These are phyloP conservation scores for Drosophila sp. DNA, from an alignment of 1,140 invertebrate genomes.

Conservation along the genomic window DNA sequence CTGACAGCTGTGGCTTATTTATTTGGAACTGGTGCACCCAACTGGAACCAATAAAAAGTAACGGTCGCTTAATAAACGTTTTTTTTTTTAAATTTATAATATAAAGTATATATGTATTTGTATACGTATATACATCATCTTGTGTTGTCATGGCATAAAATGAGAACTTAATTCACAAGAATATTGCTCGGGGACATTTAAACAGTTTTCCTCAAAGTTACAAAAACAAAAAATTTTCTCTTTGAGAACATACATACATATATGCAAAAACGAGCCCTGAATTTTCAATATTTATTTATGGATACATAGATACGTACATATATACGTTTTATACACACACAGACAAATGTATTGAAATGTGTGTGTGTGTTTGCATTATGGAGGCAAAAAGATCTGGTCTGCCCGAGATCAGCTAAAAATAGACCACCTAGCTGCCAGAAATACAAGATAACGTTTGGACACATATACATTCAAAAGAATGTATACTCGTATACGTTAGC, in stretches of 20 bases:
- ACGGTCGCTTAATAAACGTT: no score
- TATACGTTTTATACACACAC: slow-evolving; percentile 34
- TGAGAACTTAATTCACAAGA: neutral
- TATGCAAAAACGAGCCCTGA: slow-evolving; percentile 18
- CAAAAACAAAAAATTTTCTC: slow-evolving; percentile 12
- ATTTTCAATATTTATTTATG: slow-evolving; percentile 30
- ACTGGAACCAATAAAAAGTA: no score
- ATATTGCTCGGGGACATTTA: neutral
- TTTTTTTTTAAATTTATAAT: no score
- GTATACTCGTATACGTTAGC: neutral
- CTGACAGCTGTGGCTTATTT: no score
- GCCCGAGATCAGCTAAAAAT: slow-evolving; percentile 67
- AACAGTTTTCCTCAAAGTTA: neutral
- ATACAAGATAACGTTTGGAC: slow-evolving; percentile 53
- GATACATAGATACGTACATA: slow-evolving; percentile 15
- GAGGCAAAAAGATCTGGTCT: slow-evolving; percentile 50
- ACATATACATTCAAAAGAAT: slow-evolving; percentile 28
- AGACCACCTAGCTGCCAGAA: slow-evolving; percentile 67
- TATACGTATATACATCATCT: neutral
- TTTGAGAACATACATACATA: neutral
- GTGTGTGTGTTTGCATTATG: slow-evolving; percentile 48
- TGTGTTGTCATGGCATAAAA: neutral
- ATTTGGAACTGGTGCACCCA: no score
- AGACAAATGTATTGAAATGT: slow-evolving; percentile 17
- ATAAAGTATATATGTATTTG: neutral